Evolutionary conservation across 2,888 invertebrate species (phyloP).

Genomic region (Hyppa rectilinea): DNA sequence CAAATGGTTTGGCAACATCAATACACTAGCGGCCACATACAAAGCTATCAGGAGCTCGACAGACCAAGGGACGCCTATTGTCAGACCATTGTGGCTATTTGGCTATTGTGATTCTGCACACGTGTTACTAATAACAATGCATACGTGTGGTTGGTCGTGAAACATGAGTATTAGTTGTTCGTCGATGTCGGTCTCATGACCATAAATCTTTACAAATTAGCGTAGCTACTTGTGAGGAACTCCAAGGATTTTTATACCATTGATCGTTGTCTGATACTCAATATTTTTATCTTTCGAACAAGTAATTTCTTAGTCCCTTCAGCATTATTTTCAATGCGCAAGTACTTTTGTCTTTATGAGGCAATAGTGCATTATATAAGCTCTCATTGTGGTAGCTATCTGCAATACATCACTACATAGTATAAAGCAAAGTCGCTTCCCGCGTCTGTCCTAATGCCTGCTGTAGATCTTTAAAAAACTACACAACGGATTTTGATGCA

Average conservation of each 20-base stretch:
- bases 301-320: too few species aligned
- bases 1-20: constrained; percentile 64
- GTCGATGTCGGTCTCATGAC: constrained; percentile 7
- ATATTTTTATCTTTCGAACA: background rate
- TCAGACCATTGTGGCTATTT: constrained; percentile 63
- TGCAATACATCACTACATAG: background rate
- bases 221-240: background rate
- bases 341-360: background rate
- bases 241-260: constrained; percentile 12
- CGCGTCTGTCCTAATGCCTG: too few species aligned
- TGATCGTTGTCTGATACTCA: too few species aligned
- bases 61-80: constrained; percentile 68
- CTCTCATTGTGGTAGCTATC: background rate
- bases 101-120: constrained; percentile 61
- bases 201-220: constrained; percentile 28
- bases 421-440: too few species aligned
- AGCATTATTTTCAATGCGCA: background rate
- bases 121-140: constrained; percentile 56
- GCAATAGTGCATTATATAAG: background rate
- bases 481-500: too few species aligned
- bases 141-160: constrained; percentile 40
- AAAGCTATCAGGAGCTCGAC: constrained; percentile 70
- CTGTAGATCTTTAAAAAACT: too few species aligned
- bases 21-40: constrained; percentile 66
- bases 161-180: constrained; percentile 31